Percentiles rank a stretch among this genome's conserved stretches.
phyloP scores from a whole-genome alignment of 2,888 invertebrate species.

The Drosophila colorata region DNA sequence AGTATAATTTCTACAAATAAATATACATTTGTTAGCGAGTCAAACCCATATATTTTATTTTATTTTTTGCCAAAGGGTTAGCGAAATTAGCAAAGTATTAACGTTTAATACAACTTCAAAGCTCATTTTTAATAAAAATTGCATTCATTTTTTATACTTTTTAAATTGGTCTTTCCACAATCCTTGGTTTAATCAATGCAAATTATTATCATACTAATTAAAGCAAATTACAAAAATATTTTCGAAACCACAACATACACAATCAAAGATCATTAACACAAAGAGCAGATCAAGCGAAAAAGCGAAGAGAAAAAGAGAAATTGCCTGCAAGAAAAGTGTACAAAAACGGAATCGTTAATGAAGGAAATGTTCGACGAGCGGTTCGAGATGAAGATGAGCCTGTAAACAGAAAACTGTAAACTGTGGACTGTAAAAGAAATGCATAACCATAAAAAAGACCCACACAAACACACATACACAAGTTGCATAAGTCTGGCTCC shows the following conservation, averaged over 20 bases:
- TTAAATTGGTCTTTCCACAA: slow-evolving; percentile 34
- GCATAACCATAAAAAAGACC: slow-evolving; percentile 67
- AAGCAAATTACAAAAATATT: slow-evolving; percentile 21
- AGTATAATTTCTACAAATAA: slow-evolving; percentile 39
- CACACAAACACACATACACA: slow-evolving; percentile 22
- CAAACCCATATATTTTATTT: slow-evolving; percentile 8
- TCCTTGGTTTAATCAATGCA: slow-evolving; percentile 44
- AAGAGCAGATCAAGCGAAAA: slow-evolving; percentile 39
- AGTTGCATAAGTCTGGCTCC: slow-evolving; percentile 65
- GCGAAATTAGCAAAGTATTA: slow-evolving; percentile 17
- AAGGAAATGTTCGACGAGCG: slow-evolving; percentile 65
- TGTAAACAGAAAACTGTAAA: slow-evolving; percentile 54
- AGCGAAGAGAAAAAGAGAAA: slow-evolving; percentile 65
- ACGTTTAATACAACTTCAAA: not conserved
- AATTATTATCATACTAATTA: slow-evolving; percentile 52
- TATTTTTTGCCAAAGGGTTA: slow-evolving; percentile 43
- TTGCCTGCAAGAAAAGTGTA: slow-evolving; percentile 59
- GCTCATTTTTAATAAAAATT: not conserved
- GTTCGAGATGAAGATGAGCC: slow-evolving; percentile 59
- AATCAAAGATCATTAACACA: slow-evolving; percentile 30
- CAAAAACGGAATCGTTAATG: slow-evolving; percentile 74
- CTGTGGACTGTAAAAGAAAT: slow-evolving; percentile 59
- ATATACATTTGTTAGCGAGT: slow-evolving; percentile 46
- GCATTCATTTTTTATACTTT: not conserved
- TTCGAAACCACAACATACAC: slow-evolving; percentile 6